Evolutionary conservation across 2,113 vertebrate genomes (phyloP).

Genomic region (Lonchura striata): DNA sequence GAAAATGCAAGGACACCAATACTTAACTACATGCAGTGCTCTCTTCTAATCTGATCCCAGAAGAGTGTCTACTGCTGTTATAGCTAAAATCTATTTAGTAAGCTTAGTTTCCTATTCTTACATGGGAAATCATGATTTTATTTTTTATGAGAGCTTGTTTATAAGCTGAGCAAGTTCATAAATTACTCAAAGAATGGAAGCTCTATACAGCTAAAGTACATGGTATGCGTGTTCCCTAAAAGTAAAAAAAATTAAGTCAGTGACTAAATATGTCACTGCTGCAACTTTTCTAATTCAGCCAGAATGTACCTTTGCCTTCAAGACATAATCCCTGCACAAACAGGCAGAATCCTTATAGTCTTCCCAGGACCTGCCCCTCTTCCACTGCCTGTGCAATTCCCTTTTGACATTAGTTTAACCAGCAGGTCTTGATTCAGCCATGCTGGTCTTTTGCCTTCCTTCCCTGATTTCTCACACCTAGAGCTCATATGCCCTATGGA

Average conservation of each 20-base stretch:
- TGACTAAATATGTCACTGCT: background rate
- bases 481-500: background rate
- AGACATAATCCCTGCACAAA: background rate
- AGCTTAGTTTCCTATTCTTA: background rate
- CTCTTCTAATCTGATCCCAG: background rate
- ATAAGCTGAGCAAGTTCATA: background rate
- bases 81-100: background rate
- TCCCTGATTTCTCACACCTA: background rate
- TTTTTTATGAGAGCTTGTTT: background rate
- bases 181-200: background rate
- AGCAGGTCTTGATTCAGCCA: background rate
- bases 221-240: fast-evolving
- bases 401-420: background rate
- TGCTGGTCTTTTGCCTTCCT: background rate
- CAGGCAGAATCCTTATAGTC: fast-evolving
- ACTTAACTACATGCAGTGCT: background rate
- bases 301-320: background rate
- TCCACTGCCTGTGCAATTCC: too few relatives aligned
- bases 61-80: background rate
- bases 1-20: background rate
- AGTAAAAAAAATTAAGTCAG: background rate
- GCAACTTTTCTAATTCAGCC: background rate
- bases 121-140: background rate
- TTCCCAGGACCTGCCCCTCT: background rate
- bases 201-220: background rate